phyloP scores from a whole-genome alignment of 2,797 vertebrate species.

The Moxostoma hubbsi region DNA sequence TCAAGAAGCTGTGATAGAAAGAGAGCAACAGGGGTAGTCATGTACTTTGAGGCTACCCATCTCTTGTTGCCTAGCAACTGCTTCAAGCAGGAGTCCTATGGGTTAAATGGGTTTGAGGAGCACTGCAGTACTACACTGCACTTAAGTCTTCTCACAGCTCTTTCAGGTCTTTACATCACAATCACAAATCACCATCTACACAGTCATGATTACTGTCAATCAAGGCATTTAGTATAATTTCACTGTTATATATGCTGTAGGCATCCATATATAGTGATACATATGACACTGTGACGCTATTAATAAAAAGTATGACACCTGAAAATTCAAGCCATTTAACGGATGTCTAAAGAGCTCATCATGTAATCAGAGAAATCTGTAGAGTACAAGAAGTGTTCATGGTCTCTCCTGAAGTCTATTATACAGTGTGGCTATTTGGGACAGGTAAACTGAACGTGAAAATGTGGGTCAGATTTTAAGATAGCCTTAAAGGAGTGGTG shows the following conservation, averaged over 20 bases:
- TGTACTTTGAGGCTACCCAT: conserved; percentile 47
- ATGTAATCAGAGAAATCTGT: background rate
- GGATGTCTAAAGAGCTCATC: background rate
- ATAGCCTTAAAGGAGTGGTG: too few relatives aligned
- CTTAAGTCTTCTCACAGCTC: conserved; percentile 22
- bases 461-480: background rate
- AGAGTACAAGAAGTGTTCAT: background rate
- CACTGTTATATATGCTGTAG: background rate
- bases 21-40: conserved; percentile 25
- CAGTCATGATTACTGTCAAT: background rate
- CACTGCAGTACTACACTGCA: conserved; percentile 47
- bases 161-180: conserved; percentile 27
- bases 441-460: background rate
- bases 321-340: background rate
- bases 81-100: conserved; percentile 47
- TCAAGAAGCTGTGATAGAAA: conserved; percentile 30
- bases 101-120: conserved; percentile 58
- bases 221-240: background rate
- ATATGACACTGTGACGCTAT: background rate
- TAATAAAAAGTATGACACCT: conserved; percentile 1
- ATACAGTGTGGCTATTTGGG: background rate
- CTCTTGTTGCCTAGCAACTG: conserved; percentile 63
- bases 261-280: background rate
- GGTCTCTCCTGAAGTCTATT: background rate
- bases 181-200: conserved; percentile 23